These are phyloP conservation scores for Drymonia ruficornis DNA, from an alignment of 2,888 invertebrate species.

Conservation along the genomic window DNA sequence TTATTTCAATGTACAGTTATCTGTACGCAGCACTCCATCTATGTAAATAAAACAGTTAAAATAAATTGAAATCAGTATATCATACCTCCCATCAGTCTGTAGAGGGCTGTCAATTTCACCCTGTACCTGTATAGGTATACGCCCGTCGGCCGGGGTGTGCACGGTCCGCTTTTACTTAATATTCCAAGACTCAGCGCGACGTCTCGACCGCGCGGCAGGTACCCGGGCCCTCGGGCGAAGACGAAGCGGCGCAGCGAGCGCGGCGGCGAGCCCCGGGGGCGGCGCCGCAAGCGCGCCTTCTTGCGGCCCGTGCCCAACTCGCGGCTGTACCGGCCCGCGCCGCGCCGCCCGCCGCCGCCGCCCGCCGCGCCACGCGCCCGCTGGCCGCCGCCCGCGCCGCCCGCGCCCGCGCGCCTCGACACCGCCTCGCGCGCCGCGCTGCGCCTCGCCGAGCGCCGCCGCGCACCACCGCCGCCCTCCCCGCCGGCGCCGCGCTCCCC, in stretches of 20 bases:
- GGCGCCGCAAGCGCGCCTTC: slow-evolving; percentile 44
- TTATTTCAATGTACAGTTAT: too few relatives aligned
- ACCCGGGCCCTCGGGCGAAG: slow-evolving; percentile 45
- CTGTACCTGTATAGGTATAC: too few relatives aligned
- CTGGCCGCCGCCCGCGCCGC: slow-evolving; percentile 48
- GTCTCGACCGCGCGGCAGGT: slow-evolving; percentile 37
- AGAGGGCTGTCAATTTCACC: too few relatives aligned
- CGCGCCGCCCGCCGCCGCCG: slow-evolving; percentile 44
- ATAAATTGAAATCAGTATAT: too few relatives aligned
- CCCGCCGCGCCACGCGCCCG: slow-evolving; percentile 39
- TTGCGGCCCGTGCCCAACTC: slow-evolving; percentile 61
- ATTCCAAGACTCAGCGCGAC: background rate
- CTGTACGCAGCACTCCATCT: too few relatives aligned
- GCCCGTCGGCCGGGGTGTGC: too few relatives aligned
- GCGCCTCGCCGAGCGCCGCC: slow-evolving; percentile 38
- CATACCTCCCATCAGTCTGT: too few relatives aligned
- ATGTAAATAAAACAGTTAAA: too few relatives aligned
- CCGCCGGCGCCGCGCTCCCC: slow-evolving; percentile 40
- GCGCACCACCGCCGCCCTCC: slow-evolving; percentile 20
- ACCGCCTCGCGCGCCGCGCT: slow-evolving; percentile 47
- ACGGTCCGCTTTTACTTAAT: too few relatives aligned
- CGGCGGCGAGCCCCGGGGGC: slow-evolving; percentile 28
- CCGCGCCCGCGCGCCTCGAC: slow-evolving; percentile 39
- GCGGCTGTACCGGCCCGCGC: slow-evolving; percentile 65
- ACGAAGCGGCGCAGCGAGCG: slow-evolving; percentile 18